Percentiles rank a stretch among this genome's conserved stretches.
Evolutionary conservation across 2,888 invertebrate species (phyloP).

Genomic region (Meteorus colon): DNA sequence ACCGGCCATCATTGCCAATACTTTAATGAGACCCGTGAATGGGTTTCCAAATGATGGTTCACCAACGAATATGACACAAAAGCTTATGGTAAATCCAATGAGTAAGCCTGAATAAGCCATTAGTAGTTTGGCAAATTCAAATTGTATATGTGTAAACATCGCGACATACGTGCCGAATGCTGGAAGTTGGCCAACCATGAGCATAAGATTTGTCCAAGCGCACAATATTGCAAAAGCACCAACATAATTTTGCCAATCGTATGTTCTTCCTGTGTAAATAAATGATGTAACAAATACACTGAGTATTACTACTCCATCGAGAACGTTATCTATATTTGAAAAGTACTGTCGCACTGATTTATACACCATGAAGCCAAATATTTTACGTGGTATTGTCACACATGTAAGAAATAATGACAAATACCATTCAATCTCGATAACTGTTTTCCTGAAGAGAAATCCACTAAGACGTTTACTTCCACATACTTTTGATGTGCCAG

Average conservation of each 20-base stretch:
- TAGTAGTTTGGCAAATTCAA: constrained; percentile 72
- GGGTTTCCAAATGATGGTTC: constrained; percentile 70
- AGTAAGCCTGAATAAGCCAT: constrained; percentile 72
- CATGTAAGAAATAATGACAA: constrained; percentile 65
- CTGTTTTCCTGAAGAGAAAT: constrained; percentile 63
- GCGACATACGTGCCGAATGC: constrained; percentile 74
- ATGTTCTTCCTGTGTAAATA: constrained; percentile 67
- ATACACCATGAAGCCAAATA: constrained; percentile 69
- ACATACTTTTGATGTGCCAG: constrained; percentile 63
- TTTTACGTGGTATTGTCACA: constrained; percentile 69
- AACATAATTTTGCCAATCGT: constrained; percentile 71
- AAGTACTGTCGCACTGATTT: constrained; percentile 70
- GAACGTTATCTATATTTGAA: constrained; percentile 70
- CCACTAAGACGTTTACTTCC: constrained; percentile 61
- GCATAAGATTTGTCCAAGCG: constrained; percentile 73
- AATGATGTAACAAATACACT: constrained; percentile 70
- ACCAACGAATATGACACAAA: constrained; percentile 72
- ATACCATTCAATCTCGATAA: constrained; percentile 69
- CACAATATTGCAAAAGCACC: constrained; percentile 72
- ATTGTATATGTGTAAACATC: constrained; percentile 73
- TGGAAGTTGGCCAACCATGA: constrained; percentile 74
- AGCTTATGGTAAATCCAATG: constrained; percentile 73
- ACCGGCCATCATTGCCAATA: constrained; percentile 72
- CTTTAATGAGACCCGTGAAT: constrained; percentile 69
- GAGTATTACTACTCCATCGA: constrained; percentile 67